Conservation (phyloP, 2,797 vertebrate species). For the Naso thynnoides region DNA sequence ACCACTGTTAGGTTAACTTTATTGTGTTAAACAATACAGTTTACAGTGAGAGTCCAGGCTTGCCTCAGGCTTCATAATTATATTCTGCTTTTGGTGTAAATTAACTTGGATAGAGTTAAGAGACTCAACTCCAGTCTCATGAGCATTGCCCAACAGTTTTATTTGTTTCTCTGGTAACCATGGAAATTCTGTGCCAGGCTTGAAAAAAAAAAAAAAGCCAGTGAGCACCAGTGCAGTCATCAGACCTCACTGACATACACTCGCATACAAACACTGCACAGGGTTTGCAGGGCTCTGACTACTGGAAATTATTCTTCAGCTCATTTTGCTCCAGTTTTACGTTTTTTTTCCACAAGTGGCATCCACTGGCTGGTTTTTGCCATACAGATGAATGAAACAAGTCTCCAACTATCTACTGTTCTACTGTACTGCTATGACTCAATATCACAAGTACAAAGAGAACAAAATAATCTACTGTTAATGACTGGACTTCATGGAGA, state of each 20-base stretch:
- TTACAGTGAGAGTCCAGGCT: conserved; percentile 17
- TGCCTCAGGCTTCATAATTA: conserved; percentile 19
- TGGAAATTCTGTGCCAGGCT: conserved; percentile 55
- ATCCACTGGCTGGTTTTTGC: conserved; percentile 18
- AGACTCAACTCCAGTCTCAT: conserved; percentile 32
- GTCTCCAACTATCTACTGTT: conserved; percentile 27
- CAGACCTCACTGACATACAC: conserved; percentile 4
- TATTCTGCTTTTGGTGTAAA: conserved; percentile 40
- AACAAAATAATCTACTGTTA: conserved; percentile 36
- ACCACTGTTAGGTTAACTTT: conserved; percentile 21
- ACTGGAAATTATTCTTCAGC: conserved; percentile 53
- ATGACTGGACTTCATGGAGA: background rate
- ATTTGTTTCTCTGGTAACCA: conserved; percentile 70
- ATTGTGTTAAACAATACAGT: conserved; percentile 14
- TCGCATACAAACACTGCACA: background rate
- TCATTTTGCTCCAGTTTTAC: conserved; percentile 23
- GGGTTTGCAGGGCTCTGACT: conserved; percentile 7
- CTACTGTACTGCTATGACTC: conserved; percentile 56
- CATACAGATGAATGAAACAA: conserved; percentile 45
- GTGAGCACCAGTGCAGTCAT: conserved; percentile 43
- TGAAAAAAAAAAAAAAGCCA: conserved; percentile 27
- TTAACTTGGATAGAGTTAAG: conserved; percentile 37
- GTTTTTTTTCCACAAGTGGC: conserved; percentile 27
- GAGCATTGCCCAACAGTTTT: conserved; percentile 44
- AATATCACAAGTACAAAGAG: conserved; percentile 56